Percentiles rank a stretch among this genome's conserved stretches.
phyloP scores from a whole-genome alignment of 2,113 vertebrate genomes.

The Terrapene triunguis region DNA sequence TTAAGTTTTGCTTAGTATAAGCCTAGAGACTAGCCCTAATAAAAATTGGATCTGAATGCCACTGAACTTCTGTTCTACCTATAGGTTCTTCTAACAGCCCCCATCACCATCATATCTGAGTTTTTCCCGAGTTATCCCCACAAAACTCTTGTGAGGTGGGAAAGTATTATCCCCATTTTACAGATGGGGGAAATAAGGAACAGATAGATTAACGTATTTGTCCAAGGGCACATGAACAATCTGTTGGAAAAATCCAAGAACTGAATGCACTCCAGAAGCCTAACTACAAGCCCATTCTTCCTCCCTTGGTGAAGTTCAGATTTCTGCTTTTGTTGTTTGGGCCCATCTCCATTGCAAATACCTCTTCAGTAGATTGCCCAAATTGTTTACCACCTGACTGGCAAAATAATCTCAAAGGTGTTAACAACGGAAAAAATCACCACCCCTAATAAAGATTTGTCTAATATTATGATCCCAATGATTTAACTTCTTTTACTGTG shows the following conservation, averaged over 20 bases:
- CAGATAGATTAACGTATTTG: background rate
- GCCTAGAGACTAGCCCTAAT: no score
- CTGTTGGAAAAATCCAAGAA: background rate
- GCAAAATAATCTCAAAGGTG: background rate
- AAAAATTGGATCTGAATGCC: background rate
- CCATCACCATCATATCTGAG: background rate
- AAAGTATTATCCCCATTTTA: fast-evolving
- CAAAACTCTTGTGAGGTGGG: background rate
- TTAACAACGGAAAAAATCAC: background rate
- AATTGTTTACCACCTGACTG: fast-evolving
- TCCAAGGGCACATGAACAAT: background rate
- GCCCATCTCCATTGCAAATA: background rate
- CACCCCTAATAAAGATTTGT: background rate
- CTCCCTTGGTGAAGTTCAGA: background rate
- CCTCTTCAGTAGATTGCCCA: background rate
- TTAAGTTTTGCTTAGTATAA: background rate
- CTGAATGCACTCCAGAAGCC: background rate
- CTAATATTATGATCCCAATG: fast-evolving
- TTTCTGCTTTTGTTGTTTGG: background rate
- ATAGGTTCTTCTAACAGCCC: background rate
- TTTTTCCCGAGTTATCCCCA: background rate
- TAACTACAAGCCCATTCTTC: background rate
- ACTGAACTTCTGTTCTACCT: background rate
- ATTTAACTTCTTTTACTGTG: background rate
- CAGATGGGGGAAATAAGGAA: background rate